Evolutionary conservation across 2,797 vertebrate species (phyloP), one percentile per base, ranked within the genome.

Genomic region (Adrianichthys oophorus): DNA sequence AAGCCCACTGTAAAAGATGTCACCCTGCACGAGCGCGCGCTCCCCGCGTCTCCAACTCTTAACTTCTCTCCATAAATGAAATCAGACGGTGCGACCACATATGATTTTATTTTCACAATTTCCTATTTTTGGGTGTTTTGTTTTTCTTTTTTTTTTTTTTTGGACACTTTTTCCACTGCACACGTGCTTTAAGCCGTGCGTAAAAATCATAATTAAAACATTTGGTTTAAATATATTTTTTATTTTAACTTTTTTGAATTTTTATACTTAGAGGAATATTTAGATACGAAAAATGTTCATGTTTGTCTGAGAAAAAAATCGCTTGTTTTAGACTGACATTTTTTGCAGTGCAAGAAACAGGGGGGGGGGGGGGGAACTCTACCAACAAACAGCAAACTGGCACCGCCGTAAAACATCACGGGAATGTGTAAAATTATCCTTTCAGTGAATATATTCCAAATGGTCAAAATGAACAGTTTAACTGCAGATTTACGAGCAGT

Each of bases 1-100:
- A 65, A 53, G 63, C 79, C 86, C 76, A 68, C 81, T 85, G 77
- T 79, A 87, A 84, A 51, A 83, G 72, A 55, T 83, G 48, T 21
- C 57, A 48, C 64, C 72, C 61, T 72, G 51, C 46, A 15, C 17
- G 44, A 65, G 7, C 50, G 24, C 19, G 24, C 19, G 4, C 15
- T 52, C 5, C 13, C 24, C 42, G 41, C 26, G 26, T 26, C 26
- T 32, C 13, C 15, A 47, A 52, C 41, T 10, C 18, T 44, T 4
- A 12, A 15, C 26, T n/a, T 24, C n/a, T 4, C 3, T 17, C 1
- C 29, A 32, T 12, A 32, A 32, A 10, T 32, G 29, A 12, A 12
- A 32, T 12, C 29, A 32, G 29, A 37, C 32, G 32, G 10, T 12
- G 32, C 32, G 10, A 37, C 32, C 10, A 12, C 32, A 12, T 12